Conservation (phyloP, 2,113 vertebrate species). For the Hippopotamus amphibius region DNA sequence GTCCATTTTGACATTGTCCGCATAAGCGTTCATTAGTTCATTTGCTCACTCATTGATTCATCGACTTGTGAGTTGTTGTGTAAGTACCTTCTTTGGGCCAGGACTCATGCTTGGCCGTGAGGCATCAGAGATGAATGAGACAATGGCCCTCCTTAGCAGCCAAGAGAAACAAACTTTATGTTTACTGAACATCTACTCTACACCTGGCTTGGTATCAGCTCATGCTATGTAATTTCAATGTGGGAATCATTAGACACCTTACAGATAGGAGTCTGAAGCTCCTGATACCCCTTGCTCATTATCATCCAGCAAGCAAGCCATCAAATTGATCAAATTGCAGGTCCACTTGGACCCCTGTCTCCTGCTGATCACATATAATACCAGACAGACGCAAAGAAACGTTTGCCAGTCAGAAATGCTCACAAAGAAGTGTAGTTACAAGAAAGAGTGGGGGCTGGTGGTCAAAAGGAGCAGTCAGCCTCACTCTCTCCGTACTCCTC, state of each 20-base stretch:
- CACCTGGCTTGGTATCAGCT: not conserved
- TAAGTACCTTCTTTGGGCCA: not conserved
- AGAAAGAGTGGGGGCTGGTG: accelerated
- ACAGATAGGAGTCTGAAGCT: not conserved
- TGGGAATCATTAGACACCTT: not conserved
- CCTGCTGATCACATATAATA: not conserved
- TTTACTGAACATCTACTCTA: not conserved
- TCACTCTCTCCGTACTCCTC: not conserved
- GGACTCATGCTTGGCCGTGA: not conserved
- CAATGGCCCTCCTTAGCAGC: not conserved
- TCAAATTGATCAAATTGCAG: not conserved
- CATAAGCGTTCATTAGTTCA: not conserved
- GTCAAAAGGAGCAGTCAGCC: not conserved
- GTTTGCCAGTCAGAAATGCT: not conserved
- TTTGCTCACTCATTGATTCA: not conserved
- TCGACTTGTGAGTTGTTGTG: not conserved
- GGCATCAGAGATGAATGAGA: not conserved
- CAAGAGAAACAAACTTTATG: not conserved
- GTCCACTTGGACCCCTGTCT: not conserved
- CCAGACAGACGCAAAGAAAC: not conserved
- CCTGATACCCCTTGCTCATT: not conserved
- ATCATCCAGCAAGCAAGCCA: not conserved
- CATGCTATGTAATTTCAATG: not conserved
- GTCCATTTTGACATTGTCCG: not conserved
- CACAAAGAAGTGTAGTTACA: not conserved